Evolutionary conservation across 37 sponge, comb jelly and placozoan species (phyloP).

Genomic region (Bolinopsis microptera): DNA sequence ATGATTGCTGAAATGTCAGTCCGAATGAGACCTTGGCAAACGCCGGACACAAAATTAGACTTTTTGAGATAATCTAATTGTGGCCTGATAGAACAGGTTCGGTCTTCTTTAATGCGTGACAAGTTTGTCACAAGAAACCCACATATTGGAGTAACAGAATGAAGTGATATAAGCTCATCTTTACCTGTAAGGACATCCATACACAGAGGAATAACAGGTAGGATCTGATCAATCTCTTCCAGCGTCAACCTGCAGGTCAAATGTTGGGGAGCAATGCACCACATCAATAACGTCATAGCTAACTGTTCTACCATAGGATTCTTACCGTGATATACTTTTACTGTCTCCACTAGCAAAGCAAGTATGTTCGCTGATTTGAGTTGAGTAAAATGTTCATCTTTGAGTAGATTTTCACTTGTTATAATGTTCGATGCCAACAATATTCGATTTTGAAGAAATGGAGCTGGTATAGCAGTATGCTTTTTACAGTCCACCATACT

Average conservation of each 20-base stretch:
- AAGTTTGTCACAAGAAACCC: background rate
- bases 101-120: background rate
- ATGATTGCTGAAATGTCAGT: background rate
- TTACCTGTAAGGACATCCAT: background rate
- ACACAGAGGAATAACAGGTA: background rate
- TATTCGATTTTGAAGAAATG: background rate
- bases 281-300: too few relatives aligned
- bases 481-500: background rate
- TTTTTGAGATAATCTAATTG: background rate
- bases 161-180: background rate
- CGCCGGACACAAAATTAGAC: background rate
- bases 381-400: background rate
- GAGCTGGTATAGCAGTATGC: background rate
- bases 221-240: background rate
- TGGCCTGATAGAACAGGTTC: background rate
- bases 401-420: background rate
- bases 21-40: background rate
- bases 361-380: background rate
- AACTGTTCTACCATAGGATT: too few relatives aligned
- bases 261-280: background rate
- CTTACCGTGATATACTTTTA: background rate
- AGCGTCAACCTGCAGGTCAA: background rate
- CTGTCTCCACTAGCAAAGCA: background rate
- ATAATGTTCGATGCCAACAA: background rate
- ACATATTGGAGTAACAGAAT: background rate